Evolutionary conservation across 2,888 invertebrate species (phyloP), one percentile per base, ranked within the genome.

Genomic region (Macroteleia sp.): DNA sequence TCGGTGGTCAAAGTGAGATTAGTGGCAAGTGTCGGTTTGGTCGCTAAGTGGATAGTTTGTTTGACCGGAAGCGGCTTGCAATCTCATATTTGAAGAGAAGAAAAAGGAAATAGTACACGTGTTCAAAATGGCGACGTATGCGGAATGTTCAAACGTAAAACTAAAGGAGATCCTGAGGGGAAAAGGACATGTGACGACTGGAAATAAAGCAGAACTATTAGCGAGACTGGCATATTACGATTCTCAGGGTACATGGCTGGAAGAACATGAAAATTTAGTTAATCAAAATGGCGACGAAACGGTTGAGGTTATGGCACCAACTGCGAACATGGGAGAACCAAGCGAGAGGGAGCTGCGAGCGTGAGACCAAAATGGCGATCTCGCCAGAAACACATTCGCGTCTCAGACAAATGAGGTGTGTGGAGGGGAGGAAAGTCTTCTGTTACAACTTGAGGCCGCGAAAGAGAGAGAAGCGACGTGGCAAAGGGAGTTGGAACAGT

Each of bases 131-230:
- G 42, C 20, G 42, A 20, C 20, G 12, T 42, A 42, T 42, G 17
- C 20, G 20, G 20, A 42, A 10, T 42, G 20, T n/a, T n/a, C 42
- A 12, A 42, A 42, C 20, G 20, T 10, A 19, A 20, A 20, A 20
- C 19, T 42, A 19, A 42, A 42, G 42, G 42, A 42, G 42, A 42
- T 42, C 17, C 20, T 42, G 42, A 42, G 20, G 12, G 12, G 9
- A n/a, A 42, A 42, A 20, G 42, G 42, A 4, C 32, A 20, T n/a
- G 30, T n/a, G 10, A 59, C 59, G 16, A 19, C 44, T 4, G 46
- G 61, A 19, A 61, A 48, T 14, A 61, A 46, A 9, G 61, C 46
- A 12, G 61, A 61, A n/a, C 14, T 61, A 20, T 16, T 61, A 17
- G 14, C 46, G n/a, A 22, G 12, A 0, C 44, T 62, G 1, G 16